These are phyloP conservation scores for Morpho deidamia DNA, from an alignment of 2,888 invertebrate genomes.

Conservation along the genomic window DNA sequence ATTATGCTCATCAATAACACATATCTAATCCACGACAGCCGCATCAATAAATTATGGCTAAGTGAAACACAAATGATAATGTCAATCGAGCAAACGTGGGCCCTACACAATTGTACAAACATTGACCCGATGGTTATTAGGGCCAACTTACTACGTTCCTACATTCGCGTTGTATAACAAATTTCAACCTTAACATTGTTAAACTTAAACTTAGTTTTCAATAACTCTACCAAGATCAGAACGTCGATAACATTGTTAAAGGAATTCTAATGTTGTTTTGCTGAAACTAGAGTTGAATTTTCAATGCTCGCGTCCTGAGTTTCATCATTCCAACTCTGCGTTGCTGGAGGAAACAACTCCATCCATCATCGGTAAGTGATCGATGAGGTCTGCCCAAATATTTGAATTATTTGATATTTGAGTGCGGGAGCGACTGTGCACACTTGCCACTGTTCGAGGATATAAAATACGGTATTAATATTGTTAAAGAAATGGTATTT, in stretches of 20 bases:
- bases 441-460: conserved; percentile 35
- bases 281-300: conserved; percentile 9
- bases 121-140: conserved; percentile 58
- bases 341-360: conserved; percentile 39
- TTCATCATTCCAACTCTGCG: conserved; percentile 28
- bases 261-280: conserved; percentile 17
- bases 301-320: not conserved
- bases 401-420: conserved; percentile 69
- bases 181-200: conserved; percentile 26
- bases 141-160: conserved; percentile 37
- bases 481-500: not conserved
- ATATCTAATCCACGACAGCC: conserved; percentile 42
- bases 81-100: conserved; percentile 61
- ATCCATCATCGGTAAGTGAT: conserved; percentile 74
- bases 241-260: conserved; percentile 7
- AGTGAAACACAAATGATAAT: conserved; percentile 71
- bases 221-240: not conserved
- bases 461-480: conserved; percentile 28
- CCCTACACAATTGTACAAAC: conserved; percentile 61
- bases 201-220: not conserved
- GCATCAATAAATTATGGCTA: conserved; percentile 64
- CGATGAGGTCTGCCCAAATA: conserved; percentile 71
- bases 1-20: conserved; percentile 38
- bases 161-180: conserved; percentile 7
- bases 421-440: conserved; percentile 33